These are phyloP conservation scores for Diplazon laetatorius DNA, from an alignment of 2,888 invertebrate species.

Conservation along the genomic window DNA sequence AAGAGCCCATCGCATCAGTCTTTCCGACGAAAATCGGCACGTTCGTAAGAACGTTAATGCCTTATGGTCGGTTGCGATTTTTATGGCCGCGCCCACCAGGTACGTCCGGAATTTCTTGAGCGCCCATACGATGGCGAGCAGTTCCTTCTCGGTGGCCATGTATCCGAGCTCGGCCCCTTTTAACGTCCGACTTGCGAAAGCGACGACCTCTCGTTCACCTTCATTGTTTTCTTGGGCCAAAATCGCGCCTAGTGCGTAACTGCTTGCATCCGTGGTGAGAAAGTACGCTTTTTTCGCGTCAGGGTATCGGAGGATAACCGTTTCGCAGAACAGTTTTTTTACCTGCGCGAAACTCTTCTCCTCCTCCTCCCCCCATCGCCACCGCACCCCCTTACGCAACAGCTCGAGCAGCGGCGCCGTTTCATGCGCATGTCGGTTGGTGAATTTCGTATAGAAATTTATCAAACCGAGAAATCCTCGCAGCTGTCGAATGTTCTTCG, in stretches of 20 bases:
- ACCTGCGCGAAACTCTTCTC: not conserved
- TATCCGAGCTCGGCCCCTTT: constrained; percentile 24
- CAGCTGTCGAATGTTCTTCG: not conserved
- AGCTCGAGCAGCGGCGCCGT: not conserved
- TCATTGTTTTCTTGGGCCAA: not conserved
- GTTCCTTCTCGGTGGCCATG: constrained; percentile 39
- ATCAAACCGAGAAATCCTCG: not conserved
- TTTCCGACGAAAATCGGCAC: constrained; percentile 13
- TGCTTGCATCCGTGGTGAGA: not conserved
- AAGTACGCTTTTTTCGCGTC: not conserved
- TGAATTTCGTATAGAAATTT: not conserved
- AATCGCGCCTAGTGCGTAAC: not conserved
- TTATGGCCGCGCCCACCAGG: constrained; percentile 28
- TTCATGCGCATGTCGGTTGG: not conserved
- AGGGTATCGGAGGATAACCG: not conserved
- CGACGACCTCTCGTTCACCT: not conserved
- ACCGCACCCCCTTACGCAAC: not conserved
- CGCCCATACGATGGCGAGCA: constrained; percentile 31
- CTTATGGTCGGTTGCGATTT: constrained; percentile 33
- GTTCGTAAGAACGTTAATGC: constrained; percentile 37
- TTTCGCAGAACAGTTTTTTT: constrained; percentile 7
- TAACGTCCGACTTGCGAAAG: constrained; percentile 1
- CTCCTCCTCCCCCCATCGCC: not conserved
- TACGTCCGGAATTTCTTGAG: constrained; percentile 28
- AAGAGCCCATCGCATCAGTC: constrained; percentile 27